These are phyloP conservation scores for Falco columbarius DNA, from an alignment of 2,797 vertebrate genomes.

Conservation along the genomic window DNA sequence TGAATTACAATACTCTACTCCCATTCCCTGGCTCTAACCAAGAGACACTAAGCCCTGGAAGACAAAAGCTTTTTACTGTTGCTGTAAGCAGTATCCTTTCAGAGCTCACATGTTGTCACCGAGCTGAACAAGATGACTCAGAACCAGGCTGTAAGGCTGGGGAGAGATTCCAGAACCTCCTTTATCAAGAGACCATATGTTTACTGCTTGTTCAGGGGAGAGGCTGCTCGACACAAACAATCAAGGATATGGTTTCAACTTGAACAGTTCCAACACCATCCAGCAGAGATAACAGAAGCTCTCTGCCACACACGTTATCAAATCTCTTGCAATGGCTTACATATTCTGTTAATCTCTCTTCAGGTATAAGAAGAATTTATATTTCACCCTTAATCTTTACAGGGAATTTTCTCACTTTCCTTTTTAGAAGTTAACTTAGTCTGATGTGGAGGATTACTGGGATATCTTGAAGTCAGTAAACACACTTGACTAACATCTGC, in stretches of 20 bases:
- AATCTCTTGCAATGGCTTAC: background rate
- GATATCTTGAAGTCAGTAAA: background rate
- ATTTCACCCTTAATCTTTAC: background rate
- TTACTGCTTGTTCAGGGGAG: background rate
- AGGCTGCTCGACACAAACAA: background rate
- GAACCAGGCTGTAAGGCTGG: background rate
- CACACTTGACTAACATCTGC: background rate
- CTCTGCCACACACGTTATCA: background rate
- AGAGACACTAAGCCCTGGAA: background rate
- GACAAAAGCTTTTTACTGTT: background rate
- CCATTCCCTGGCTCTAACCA: background rate
- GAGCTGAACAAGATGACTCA: background rate
- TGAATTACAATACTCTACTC: background rate
- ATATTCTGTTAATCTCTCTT: background rate
- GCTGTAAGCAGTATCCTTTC: background rate
- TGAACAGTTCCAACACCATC: background rate
- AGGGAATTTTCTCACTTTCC: background rate
- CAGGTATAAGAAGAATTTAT: background rate
- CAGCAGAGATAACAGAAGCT: background rate
- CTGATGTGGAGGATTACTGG: background rate
- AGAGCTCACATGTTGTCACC: background rate
- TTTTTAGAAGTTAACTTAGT: background rate
- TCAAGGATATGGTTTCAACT: accelerated
- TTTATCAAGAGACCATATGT: background rate
- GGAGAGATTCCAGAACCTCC: background rate